These are phyloP conservation scores for Sclerodermus sp. DNA, from an alignment of 2,888 invertebrate species.

Conservation along the genomic window DNA sequence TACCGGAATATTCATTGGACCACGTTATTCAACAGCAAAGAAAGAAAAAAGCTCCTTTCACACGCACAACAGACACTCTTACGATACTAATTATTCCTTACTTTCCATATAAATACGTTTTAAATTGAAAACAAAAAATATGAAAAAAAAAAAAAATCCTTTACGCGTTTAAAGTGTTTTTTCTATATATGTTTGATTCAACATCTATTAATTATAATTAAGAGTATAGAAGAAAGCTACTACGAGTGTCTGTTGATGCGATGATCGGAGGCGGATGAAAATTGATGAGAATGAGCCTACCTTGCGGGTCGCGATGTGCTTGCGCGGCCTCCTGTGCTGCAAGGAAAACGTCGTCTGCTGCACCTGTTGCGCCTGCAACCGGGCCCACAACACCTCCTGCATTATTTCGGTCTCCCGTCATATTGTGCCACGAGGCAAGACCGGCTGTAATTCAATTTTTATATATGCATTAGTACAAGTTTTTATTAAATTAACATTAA, in stretches of 20 bases:
- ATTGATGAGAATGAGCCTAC: slow-evolving; percentile 69
- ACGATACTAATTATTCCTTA: no score
- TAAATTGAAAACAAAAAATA: not conserved
- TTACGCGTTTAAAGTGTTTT: no score
- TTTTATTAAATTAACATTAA: not conserved
- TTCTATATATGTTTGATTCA: no score
- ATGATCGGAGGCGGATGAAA: slow-evolving; percentile 41
- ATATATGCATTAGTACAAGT: not conserved
- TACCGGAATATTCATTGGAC: slow-evolving; percentile 47
- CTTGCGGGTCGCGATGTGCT: slow-evolving; percentile 88
- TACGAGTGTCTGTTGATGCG: slow-evolving; percentile 50
- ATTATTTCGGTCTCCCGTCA: slow-evolving; percentile 76
- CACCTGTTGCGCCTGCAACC: slow-evolving; percentile 51
- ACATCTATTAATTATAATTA: no score
- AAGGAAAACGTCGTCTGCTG: slow-evolving; percentile 77
- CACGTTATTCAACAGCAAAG: slow-evolving; percentile 52
- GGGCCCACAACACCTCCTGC: slow-evolving; percentile 50
- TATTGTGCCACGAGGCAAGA: slow-evolving; percentile 79
- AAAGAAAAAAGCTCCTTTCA: slow-evolving; percentile 38
- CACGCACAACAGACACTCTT: slow-evolving; percentile 52
- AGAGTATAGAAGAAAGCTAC: no score
- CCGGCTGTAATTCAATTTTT: slow-evolving; percentile 59
- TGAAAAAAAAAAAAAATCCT: no score
- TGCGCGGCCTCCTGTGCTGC: slow-evolving; percentile 77
- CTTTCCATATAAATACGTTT: not conserved